Evolutionary conservation across 2,113 vertebrate genomes (phyloP).

Genomic region (Pedionomus torquatus): DNA sequence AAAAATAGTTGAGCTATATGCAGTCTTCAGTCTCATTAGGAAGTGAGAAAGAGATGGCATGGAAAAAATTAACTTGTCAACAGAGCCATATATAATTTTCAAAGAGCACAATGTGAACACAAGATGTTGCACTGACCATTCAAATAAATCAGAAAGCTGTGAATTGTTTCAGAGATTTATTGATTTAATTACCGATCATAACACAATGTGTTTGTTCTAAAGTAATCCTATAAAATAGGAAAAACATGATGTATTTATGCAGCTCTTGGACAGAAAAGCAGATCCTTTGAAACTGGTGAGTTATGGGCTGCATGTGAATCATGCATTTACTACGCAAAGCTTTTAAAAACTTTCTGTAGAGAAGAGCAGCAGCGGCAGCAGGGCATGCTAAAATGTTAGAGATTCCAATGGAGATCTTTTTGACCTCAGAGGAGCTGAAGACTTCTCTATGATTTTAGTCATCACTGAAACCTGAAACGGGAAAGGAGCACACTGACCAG

Average conservation of each 20-base stretch:
- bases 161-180: slow-evolving; percentile 55
- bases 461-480: neutral
- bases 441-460: neutral
- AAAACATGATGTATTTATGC: slow-evolving; percentile 4
- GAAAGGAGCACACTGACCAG: neutral
- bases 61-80: slow-evolving; percentile 68
- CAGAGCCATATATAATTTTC: slow-evolving; percentile 48
- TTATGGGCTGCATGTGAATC: neutral
- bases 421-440: neutral
- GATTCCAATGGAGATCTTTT: neutral
- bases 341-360: neutral
- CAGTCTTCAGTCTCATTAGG: slow-evolving; percentile 42
- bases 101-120: slow-evolving; percentile 41
- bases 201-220: slow-evolving; percentile 27
- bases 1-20: slow-evolving; percentile 34
- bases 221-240: slow-evolving; percentile 8
- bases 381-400: neutral
- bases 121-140: slow-evolving; percentile 44
- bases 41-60: slow-evolving; percentile 55
- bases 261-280: slow-evolving; percentile 4
- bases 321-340: neutral
- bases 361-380: neutral
- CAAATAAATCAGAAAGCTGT: slow-evolving; percentile 45
- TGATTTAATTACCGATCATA: slow-evolving; percentile 43
- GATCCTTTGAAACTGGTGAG: slow-evolving; percentile 17